Evolutionary conservation across 2,113 vertebrate genomes (phyloP).

Genomic region (Azemiops feae): DNA sequence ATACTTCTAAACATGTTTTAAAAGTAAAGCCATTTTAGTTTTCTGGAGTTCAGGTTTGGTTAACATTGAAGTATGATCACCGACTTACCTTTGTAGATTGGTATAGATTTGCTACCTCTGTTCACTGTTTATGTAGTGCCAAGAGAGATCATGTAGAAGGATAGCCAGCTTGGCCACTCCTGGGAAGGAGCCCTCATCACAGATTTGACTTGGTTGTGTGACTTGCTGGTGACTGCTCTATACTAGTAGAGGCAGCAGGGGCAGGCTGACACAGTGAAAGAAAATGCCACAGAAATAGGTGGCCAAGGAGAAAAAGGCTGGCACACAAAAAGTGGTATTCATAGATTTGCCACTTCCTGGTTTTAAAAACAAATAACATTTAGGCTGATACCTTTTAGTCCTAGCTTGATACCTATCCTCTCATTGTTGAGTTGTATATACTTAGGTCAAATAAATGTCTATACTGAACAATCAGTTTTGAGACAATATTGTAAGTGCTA

Average conservation of each 20-base stretch:
- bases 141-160: not conserved
- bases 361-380: not conserved
- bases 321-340: not conserved
- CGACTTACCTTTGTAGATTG: not conserved
- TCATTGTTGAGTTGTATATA: not conserved
- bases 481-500: not conserved
- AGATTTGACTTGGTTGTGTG: not conserved
- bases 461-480: not conserved
- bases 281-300: not conserved
- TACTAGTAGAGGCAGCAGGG: not conserved
- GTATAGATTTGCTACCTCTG: not conserved
- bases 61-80: not conserved
- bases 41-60: not conserved
- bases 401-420: not conserved
- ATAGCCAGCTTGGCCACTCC: not conserved
- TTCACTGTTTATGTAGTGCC: not conserved
- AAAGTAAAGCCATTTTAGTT: not conserved
- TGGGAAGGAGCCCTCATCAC: not conserved
- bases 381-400: not conserved
- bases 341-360: not conserved
- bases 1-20: not conserved
- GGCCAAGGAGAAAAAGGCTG: not conserved
- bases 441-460: not conserved
- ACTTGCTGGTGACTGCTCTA: not conserved
- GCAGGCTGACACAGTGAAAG: not conserved